Evolutionary conservation across 2,888 invertebrate genomes (phyloP), one percentile per base, ranked within the genome.

Genomic region (Caenorhabditis wallacei): DNA sequence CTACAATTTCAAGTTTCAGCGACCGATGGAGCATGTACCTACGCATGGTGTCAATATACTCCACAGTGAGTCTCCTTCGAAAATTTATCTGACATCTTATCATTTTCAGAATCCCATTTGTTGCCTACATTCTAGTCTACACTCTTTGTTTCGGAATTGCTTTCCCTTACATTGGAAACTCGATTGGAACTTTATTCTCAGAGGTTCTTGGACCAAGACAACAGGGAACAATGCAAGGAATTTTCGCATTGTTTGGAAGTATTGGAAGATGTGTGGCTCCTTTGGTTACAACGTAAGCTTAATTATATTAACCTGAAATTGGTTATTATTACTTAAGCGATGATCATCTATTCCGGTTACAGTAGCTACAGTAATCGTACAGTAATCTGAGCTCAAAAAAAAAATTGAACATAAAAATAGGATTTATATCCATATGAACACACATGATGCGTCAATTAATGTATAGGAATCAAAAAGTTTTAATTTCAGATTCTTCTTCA

Each of bases 141-240:
- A 68, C 78, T n/a, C 51, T 84, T 2, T 71, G 84, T 24, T 74
- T 85, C 16, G 87, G 87, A 57, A 70, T 85, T 11, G 84, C 82
- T 0, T 87, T 84, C 54, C 87, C 87, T 0, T 79, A 84, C 63
- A 84, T 87, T 24, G 84, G 85, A 30, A 83, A 75, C 26, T 80
- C 87, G 3, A 81, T 84, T 48, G 84, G 84, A 54, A 84, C 85
- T 0, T 61, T 85, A 1, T 84, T 81, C 69, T 84, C 87, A 5
- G 78, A 87, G 70, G 70, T 87, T 16, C 66, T 87, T 20, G 87
- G 87, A n/a, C 85, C 85, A 16, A 64, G 87, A 11, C 85, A 87
- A 53, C 87, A 87, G 66, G 85, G 85, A 59, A 85, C 81, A 10
- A 85, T 85, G 85, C 85, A 85, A 30, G 85, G 85, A 61, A 30